Evolutionary conservation across 2,797 vertebrate genomes (phyloP).

Genomic region (Sebastes taczanowskii): DNA sequence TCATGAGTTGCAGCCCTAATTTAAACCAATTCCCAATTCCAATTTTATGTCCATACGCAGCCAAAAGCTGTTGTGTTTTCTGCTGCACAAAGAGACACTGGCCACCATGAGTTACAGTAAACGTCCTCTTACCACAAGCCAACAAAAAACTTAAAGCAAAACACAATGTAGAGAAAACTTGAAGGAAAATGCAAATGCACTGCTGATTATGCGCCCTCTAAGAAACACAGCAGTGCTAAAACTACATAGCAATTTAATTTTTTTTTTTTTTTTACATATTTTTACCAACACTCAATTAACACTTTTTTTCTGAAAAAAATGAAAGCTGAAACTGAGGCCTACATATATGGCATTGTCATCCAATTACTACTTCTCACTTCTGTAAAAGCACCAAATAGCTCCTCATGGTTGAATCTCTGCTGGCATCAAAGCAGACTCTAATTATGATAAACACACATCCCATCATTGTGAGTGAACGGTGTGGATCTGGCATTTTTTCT

Average conservation of each 20-base stretch:
- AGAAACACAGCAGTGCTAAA: neutral
- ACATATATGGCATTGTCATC: neutral
- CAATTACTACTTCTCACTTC: neutral
- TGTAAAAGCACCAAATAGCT: neutral
- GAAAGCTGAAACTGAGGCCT: neutral
- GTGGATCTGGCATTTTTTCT: slow-evolving; percentile 47
- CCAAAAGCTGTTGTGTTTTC: neutral
- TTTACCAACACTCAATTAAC: neutral
- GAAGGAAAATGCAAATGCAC: neutral
- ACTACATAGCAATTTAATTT: neutral
- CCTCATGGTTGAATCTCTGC: slow-evolving; percentile 10
- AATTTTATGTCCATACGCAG: neutral
- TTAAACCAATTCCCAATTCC: neutral
- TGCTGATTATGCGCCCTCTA: neutral
- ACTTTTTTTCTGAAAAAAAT: neutral
- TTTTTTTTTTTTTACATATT: neutral
- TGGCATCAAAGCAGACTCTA: slow-evolving; percentile 30
- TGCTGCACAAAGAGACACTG: neutral
- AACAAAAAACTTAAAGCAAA: neutral
- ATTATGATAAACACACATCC: slow-evolving; percentile 52
- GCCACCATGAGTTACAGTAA: neutral
- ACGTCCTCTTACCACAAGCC: too few species aligned
- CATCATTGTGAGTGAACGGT: slow-evolving; percentile 38
- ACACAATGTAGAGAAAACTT: neutral
- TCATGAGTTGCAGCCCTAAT: neutral